Base-by-base conservation (phyloP, 2,797 vertebrate species). In the Dermochelys coriacea region DNA sequence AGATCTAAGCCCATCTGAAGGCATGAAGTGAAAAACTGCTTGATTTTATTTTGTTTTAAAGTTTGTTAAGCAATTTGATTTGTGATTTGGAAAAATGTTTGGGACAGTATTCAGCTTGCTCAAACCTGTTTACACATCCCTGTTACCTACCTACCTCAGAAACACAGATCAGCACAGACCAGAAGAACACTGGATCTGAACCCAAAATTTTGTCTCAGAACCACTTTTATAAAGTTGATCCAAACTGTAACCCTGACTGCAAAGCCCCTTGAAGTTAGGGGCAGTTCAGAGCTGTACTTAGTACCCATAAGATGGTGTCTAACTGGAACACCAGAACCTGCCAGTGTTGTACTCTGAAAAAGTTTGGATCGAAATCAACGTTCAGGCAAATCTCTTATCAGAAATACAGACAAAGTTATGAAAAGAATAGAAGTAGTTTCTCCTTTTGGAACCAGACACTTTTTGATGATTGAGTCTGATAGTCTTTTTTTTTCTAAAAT, bases 41-140 rank as follows among this genome's bases (percentile, higher is more conserved):
- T 64, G 78, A 4, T 49, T 96, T 96, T 86, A 55, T 86, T 87
- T 85, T 52, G 29, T 16, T 51, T 88, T 86, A 86, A 55, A 79
- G 79, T 83, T 86, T 90, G 71, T 78, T 52, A 88, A 74, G 71
- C 19, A 88, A 18, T 37, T 34, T 68, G 34, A 68, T 68, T 68
- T 74, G 8, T 74, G 21, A 41, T 74, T 74, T 74, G 37, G 23
- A 74, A 74, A 91, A 79, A 12, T 2, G 9, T 82, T 84, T 91
- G 71, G 31, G 55, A 10, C 25, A 57, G 37, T 82, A 87, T 89
- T 71, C 84, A 85, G 31, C 47, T 79, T 2, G 4, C 34, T 61
- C 37, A 90, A 85, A 74, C 10, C 16, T 45, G 21, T 41, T 25
- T 45, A 51, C 11, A 18, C 34, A 64, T 59, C 57, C 29, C 29